These are phyloP conservation scores for Rhagium mordax DNA, from an alignment of 2,888 invertebrate species.

Conservation along the genomic window DNA sequence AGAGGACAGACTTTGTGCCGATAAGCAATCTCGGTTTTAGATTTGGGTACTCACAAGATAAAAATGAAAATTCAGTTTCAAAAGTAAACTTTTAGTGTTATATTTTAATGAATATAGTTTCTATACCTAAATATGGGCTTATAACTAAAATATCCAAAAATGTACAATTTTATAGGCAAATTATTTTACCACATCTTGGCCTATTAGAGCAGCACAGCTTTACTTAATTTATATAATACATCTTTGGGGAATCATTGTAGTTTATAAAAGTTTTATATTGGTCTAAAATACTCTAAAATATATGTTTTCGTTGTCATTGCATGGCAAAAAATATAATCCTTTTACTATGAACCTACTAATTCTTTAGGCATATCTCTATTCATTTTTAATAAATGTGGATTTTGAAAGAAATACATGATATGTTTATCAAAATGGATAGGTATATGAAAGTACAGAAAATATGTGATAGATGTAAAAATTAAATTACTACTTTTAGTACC, in stretches of 20 bases:
- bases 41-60: neutral
- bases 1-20: too few relatives aligned
- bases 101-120: too few relatives aligned
- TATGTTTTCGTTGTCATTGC: neutral
- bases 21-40: neutral
- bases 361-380: neutral
- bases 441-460: too few relatives aligned
- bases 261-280: too few relatives aligned
- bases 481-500: slow-evolving; percentile 1
- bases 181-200: neutral
- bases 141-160: neutral
- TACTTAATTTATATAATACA: neutral
- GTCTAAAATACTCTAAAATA: neutral
- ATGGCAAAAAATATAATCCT: neutral
- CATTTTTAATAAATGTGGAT: neutral
- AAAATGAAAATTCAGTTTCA: neutral
- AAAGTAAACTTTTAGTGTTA: too few relatives aligned
- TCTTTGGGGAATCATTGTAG: too few relatives aligned
- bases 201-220: neutral
- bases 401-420: neutral
- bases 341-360: neutral
- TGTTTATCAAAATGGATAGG: neutral
- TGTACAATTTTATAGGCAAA: neutral
- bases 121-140: too few relatives aligned
- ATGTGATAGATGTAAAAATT: too few relatives aligned